Conservation (phyloP, 2,797 vertebrate genomes). For the Sphenodon punctatus region DNA sequence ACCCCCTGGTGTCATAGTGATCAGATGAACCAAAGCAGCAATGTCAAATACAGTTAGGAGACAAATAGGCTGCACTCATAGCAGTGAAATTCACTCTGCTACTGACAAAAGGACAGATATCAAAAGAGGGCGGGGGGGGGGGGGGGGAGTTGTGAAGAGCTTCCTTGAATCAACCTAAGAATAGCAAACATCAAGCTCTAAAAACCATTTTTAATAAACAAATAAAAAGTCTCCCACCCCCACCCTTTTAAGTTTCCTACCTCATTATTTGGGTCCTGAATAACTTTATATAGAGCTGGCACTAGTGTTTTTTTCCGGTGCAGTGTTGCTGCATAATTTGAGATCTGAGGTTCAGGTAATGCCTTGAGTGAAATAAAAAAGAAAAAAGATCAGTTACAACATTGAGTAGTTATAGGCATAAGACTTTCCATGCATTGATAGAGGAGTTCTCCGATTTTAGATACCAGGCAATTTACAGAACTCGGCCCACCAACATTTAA, state of each 20-base stretch:
- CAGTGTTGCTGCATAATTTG: constrained; percentile 91
- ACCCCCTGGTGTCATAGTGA: background rate
- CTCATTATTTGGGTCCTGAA: constrained; percentile 95
- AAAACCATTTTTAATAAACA: background rate
- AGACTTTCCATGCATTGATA: background rate
- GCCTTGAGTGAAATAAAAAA: constrained; percentile 73
- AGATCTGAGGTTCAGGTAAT: constrained; percentile 93
- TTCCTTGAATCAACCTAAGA: background rate
- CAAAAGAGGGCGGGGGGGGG: background rate
- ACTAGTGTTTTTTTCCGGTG: constrained; percentile 93
- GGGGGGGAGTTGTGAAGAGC: constrained; percentile 24
- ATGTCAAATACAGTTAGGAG: background rate
- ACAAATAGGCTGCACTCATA: constrained; percentile 14
- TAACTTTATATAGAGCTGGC: constrained; percentile 93
- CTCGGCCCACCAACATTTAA: background rate
- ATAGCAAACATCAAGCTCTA: background rate
- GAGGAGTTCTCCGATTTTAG: no score
- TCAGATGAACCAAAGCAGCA: constrained; percentile 36
- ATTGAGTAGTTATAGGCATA: background rate
- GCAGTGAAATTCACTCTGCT: background rate
- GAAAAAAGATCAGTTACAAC: background rate
- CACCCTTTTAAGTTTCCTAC: constrained; percentile 70
- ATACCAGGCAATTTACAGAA: background rate
- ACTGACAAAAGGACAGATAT: background rate
- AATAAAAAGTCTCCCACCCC: background rate